These are phyloP conservation scores for Balearica regulorum DNA, from an alignment of 2,797 vertebrate genomes.

Conservation along the genomic window DNA sequence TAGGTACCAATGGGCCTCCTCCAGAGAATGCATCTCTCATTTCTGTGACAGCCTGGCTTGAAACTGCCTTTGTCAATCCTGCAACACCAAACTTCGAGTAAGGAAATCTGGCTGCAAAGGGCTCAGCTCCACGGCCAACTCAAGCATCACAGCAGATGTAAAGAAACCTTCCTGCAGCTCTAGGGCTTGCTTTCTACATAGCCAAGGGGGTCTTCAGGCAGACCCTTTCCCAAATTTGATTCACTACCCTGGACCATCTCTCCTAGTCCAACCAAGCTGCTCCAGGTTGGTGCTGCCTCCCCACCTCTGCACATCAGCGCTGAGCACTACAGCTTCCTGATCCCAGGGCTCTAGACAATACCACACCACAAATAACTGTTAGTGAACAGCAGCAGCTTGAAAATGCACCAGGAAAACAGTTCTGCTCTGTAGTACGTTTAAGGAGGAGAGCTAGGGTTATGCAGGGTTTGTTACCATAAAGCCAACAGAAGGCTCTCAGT, in stretches of 20 bases:
- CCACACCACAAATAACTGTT: not conserved
- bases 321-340: not conserved
- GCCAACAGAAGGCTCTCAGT: constrained; percentile 47
- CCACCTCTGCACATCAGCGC: not conserved
- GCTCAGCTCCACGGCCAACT: not conserved
- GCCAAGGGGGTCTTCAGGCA: not conserved
- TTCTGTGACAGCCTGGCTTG: not conserved
- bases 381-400: not conserved
- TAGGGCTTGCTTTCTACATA: not conserved
- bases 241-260: accelerated
- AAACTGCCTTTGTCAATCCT: not conserved
- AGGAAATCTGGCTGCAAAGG: not conserved
- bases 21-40: not conserved
- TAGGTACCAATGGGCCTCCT: not conserved
- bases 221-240: not conserved
- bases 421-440: not conserved
- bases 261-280: accelerated
- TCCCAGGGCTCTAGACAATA: not conserved
- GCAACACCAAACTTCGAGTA: accelerated
- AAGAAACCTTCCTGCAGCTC: not conserved
- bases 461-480: not conserved
- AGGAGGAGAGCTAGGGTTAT: not conserved
- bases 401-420: not conserved
- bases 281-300: not conserved
- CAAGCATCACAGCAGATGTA: accelerated